Conservation (phyloP, 2,113 vertebrate genomes). For the Columba livia region DNA sequence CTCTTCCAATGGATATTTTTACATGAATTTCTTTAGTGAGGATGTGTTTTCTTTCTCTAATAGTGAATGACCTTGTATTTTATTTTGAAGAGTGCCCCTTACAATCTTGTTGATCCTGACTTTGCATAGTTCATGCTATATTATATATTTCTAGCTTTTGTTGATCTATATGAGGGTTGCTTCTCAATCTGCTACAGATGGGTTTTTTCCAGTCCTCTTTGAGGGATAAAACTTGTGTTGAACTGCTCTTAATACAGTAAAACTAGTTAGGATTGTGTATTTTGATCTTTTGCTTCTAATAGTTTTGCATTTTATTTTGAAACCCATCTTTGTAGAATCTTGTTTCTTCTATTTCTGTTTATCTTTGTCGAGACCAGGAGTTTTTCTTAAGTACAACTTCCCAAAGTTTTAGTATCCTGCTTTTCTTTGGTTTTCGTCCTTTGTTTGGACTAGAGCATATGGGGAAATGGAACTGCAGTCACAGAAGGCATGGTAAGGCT, state of each 20-base stretch:
- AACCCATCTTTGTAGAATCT: neutral
- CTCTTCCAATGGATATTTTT: neutral
- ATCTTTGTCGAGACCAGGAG: neutral
- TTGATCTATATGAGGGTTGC: neutral
- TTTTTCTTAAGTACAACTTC: neutral
- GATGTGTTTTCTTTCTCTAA: neutral
- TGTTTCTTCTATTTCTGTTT: neutral
- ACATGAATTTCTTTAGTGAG: neutral
- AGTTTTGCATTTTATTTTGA: neutral
- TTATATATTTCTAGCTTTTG: neutral
- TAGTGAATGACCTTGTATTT: neutral
- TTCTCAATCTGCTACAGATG: neutral
- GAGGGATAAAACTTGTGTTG: neutral
- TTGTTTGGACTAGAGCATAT: constrained; percentile 44
- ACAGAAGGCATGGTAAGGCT: constrained; percentile 50
- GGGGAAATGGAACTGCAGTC: constrained; percentile 26
- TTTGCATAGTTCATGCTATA: neutral
- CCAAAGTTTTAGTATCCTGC: constrained; percentile 25
- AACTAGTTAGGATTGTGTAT: neutral
- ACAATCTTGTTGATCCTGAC: neutral
- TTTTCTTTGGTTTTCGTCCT: constrained; percentile 34
- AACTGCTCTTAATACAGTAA: neutral
- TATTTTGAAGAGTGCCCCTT: neutral
- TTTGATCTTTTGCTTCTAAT: neutral
- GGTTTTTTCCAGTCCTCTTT: neutral